Evolutionary conservation across 2,888 invertebrate species (phyloP).

Genomic region (Aquatica leii): DNA sequence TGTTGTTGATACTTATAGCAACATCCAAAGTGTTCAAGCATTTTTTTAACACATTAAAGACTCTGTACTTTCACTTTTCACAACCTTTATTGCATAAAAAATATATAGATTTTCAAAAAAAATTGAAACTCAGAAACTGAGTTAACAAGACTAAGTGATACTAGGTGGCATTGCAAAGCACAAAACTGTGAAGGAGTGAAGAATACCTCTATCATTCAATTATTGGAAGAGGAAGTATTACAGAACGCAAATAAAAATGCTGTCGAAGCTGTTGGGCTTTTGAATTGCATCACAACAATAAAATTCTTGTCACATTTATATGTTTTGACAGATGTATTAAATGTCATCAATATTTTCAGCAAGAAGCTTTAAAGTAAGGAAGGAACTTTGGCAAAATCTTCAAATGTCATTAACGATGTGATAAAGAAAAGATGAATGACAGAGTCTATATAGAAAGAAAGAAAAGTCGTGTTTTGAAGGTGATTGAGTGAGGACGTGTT

Average conservation of each 20-base stretch:
- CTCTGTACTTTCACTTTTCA: constrained; percentile 2
- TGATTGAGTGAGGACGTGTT: too few species aligned
- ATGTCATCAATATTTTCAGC: too few species aligned
- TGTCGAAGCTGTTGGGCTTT: too few species aligned
- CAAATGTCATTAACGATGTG: constrained; percentile 9
- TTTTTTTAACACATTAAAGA: constrained; percentile 5
- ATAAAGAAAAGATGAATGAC: constrained; percentile 17
- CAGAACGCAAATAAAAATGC: constrained; percentile 14
- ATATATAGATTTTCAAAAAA: neutral
- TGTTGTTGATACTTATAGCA: too few species aligned
- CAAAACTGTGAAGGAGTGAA: constrained; percentile 11
- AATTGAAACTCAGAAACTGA: neutral
- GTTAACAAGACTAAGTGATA: neutral
- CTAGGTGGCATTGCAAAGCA: constrained; percentile 8
- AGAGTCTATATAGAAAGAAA: neutral
- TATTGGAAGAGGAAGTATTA: constrained; percentile 9
- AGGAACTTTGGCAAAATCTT: neutral
- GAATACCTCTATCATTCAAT: too few species aligned
- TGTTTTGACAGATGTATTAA: too few species aligned
- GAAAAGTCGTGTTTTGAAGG: too few species aligned
- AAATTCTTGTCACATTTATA: too few species aligned
- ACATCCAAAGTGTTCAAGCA: constrained; percentile 1
- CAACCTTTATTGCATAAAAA: neutral
- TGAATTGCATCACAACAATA: too few species aligned
- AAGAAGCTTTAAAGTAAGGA: too few species aligned